phyloP scores from a whole-genome alignment of 2,113 vertebrate genomes.

The Notarius quadriscutis region DNA sequence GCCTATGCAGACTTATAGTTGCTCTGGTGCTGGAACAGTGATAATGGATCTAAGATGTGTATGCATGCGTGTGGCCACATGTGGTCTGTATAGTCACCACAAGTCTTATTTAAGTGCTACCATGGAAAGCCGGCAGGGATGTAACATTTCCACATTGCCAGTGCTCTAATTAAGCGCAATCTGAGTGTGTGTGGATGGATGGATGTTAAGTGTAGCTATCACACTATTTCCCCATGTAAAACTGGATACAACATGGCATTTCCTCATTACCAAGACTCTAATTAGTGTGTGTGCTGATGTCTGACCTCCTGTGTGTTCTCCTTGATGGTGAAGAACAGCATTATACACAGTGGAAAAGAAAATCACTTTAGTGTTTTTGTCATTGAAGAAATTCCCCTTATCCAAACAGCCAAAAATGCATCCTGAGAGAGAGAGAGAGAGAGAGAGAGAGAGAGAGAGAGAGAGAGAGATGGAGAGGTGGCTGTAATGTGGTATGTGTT shows the following conservation, averaged over 20 bases:
- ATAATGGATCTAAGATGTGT: background rate
- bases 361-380: constrained; percentile 79
- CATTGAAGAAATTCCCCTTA: constrained; percentile 81
- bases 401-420: constrained; percentile 80
- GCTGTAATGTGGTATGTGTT: background rate
- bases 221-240: constrained; percentile 1
- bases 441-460: background rate
- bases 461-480: background rate
- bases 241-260: constrained; percentile 11
- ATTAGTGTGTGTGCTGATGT: constrained; percentile 18
- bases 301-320: constrained; percentile 41
- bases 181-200: background rate
- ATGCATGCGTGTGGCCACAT: background rate
- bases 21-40: background rate
- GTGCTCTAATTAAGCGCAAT: constrained; percentile 9
- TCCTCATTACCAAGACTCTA: constrained; percentile 8
- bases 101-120: constrained; percentile 1
- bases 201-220: constrained; percentile 13
- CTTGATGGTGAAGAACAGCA: constrained; percentile 72
- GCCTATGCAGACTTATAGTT: background rate
- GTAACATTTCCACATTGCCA: constrained; percentile 8
- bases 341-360: constrained; percentile 84
- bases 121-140: background rate
- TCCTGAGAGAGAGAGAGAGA: constrained; percentile 57
- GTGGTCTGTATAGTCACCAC: background rate